Evolutionary conservation across 2,888 invertebrate genomes (phyloP).

Genomic region (Archips crataeganus): DNA sequence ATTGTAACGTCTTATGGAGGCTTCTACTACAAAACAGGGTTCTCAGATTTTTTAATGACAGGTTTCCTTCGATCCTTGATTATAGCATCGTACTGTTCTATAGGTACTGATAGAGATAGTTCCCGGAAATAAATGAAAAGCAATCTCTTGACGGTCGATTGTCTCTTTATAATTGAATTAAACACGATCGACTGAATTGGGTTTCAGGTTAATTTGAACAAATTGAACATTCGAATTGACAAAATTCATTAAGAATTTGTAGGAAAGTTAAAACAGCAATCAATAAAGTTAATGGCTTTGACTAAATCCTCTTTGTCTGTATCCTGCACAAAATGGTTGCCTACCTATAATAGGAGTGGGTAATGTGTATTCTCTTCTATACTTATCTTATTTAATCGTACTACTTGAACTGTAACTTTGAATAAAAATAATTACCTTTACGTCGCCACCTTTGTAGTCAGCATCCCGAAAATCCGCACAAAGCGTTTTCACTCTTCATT

Average conservation of each 20-base stretch:
- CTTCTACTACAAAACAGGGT: too few species aligned
- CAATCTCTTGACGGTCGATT: slow-evolving; percentile 35
- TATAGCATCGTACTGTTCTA: background rate
- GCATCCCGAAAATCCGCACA: too few species aligned
- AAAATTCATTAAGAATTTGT: slow-evolving; percentile 8
- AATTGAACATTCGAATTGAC: slow-evolving; percentile 28
- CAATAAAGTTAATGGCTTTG: slow-evolving; percentile 7
- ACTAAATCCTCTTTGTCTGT: background rate
- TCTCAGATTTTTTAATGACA: too few species aligned
- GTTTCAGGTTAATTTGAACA: slow-evolving; percentile 33
- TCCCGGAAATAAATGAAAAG: slow-evolving; percentile 26
- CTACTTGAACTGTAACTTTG: too few species aligned
- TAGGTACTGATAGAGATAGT: background rate
- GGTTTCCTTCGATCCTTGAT: too few species aligned
- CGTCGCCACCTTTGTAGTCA: too few species aligned
- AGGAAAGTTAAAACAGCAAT: slow-evolving; percentile 6
- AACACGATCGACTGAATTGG: slow-evolving; percentile 19
- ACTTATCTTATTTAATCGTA: too few species aligned
- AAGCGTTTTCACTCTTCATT: too few species aligned
- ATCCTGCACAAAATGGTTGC: background rate
- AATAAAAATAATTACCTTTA: too few species aligned
- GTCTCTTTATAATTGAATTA: slow-evolving; percentile 29
- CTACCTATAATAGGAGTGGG: too few species aligned
- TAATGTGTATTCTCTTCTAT: too few species aligned
- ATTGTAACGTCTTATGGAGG: too few species aligned